These are phyloP conservation scores for Sarcophaga caerulescens DNA, from an alignment of 2,888 invertebrate species.

Conservation along the genomic window DNA sequence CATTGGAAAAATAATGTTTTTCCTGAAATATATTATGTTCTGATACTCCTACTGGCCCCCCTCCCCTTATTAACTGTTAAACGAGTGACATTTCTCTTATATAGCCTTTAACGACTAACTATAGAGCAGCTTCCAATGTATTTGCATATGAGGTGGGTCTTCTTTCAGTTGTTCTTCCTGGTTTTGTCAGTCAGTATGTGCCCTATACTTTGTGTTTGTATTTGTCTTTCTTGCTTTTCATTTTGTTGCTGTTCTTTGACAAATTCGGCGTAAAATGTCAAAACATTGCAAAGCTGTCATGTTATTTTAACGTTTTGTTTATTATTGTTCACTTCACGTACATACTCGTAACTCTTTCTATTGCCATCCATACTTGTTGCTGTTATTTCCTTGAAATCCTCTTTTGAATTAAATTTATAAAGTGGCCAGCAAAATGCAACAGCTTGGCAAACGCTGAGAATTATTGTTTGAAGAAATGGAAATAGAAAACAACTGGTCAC, in stretches of 20 bases:
- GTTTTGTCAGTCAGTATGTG: neutral
- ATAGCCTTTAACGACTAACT: too few relatives aligned
- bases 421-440: constrained; percentile 12
- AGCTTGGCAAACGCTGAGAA: neutral
- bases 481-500: constrained; percentile 44
- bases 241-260: constrained; percentile 47
- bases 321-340: constrained; percentile 50
- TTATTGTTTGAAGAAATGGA: neutral
- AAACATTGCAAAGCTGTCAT: constrained; percentile 70
- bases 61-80: too few relatives aligned
- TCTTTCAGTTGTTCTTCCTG: neutral
- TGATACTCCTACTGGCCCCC: too few relatives aligned
- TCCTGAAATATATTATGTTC: too few relatives aligned
- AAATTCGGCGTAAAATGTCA: constrained; percentile 67
- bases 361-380: neutral
- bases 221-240: constrained; percentile 5
- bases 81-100: too few relatives aligned
- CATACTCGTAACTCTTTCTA: neutral
- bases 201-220: neutral
- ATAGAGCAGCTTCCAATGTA: too few relatives aligned
- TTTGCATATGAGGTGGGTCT: too few relatives aligned
- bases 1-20: too few relatives aligned
- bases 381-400: constrained; percentile 36
- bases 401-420: neutral
- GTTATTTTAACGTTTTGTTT: constrained; percentile 62